Base-by-base conservation (phyloP, 2,797 vertebrate species). In the Iguana delicatissima region DNA sequence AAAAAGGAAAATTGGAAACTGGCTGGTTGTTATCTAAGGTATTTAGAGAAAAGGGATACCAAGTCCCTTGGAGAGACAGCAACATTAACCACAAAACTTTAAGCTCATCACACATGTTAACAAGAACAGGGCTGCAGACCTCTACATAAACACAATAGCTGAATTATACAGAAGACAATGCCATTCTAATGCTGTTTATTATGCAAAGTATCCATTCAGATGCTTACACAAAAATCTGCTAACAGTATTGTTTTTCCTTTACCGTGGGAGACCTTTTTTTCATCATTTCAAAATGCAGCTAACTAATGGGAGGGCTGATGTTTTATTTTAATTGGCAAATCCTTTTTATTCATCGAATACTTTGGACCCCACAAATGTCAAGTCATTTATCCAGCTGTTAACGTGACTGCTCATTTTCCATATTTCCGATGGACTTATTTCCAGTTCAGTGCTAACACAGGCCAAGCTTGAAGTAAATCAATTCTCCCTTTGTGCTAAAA, bases 361-460 rank as follows among this genome's bases (percentile, higher is more conserved):
- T 97, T 90, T 97, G 95, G 95, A 92, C 94, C 95, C 93, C 95
- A 97, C 93, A 97, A 98, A 98, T 98, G 97, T 98, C 97, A 98
- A 97, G 97, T 92, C 96, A 97, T 98, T 98, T 97, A 97, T 98
- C 96, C 96, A 97, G 95, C 96, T 96, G 96, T 96, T 97, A 96
- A 96, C 92, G 94, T 97, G 96, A 97, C 94, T 95, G 94, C 94
- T 96, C 96, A 95, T 96, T 97, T 96, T 95, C 97, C 95, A 97
- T 97, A 97, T 96, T 97, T 97, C 96, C 96, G 94, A 94, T 97
- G 95, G 94, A 97, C 97, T 96, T 96, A 96, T 96, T 97, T 97
- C 96, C 96, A 96, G 96, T 97, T 96, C 97, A 97, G 96, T 97
- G 97, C 96, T 97, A 97, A 97, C 96, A 96, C 95, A 96, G 95